phyloP scores from a whole-genome alignment of 2,113 vertebrate species.

The Pangasianodon hypophthalmus region DNA sequence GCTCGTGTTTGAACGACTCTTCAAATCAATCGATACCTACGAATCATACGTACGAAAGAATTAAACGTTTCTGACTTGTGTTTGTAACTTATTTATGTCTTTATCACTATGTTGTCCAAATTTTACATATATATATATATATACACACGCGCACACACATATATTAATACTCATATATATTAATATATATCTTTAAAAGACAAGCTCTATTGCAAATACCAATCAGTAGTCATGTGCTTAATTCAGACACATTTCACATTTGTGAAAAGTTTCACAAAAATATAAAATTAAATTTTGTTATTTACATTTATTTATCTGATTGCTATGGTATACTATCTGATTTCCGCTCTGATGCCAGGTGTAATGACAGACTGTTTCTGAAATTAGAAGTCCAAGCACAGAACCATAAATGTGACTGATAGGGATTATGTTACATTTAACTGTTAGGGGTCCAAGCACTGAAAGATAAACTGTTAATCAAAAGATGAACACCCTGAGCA shows the following conservation, averaged over 20 bases:
- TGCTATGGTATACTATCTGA: neutral
- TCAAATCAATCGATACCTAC: neutral
- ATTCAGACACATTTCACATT: neutral
- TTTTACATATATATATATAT: neutral
- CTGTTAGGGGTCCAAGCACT: neutral
- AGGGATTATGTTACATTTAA: neutral
- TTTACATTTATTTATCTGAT: neutral
- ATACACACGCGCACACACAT: neutral
- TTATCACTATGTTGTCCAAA: neutral
- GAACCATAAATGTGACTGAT: neutral
- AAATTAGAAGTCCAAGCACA: neutral
- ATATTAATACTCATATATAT: neutral
- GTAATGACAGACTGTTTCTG: neutral
- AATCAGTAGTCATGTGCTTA: neutral
- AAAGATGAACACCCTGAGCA: too few species aligned
- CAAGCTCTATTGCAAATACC: neutral
- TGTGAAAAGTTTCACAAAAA: neutral
- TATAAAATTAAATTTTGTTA: neutral
- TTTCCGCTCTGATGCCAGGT: neutral
- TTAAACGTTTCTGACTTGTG: too few species aligned
- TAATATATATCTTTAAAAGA: neutral
- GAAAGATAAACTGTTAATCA: neutral
- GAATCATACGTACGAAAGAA: neutral
- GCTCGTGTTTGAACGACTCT: conserved; percentile 12
- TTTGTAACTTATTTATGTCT: neutral